phyloP scores from a whole-genome alignment of 2,113 vertebrate species.

The Elgaria multicarinata region DNA sequence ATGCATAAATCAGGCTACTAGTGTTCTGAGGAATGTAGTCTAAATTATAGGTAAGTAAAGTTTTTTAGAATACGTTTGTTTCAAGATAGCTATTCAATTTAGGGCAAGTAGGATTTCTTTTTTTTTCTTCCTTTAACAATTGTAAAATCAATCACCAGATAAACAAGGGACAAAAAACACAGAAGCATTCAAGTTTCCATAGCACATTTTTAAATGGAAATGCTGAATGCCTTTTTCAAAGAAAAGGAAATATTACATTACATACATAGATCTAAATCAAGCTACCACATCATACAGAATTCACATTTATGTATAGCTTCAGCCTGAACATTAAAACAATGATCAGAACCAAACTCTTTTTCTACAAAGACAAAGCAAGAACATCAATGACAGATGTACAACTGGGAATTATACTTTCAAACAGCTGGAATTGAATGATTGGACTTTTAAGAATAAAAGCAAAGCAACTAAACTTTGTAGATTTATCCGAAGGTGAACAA shows the following conservation, averaged over 20 bases:
- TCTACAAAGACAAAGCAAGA: conserved; percentile 55
- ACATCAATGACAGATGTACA: conserved; percentile 67
- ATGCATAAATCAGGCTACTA: neutral
- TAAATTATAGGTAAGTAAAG: neutral
- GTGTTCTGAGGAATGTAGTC: conserved; percentile 14
- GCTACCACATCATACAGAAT: conserved; percentile 13
- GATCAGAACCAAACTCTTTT: conserved; percentile 55
- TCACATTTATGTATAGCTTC: conserved; percentile 39
- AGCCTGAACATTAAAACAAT: conserved; percentile 58
- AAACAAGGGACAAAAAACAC: conserved; percentile 14
- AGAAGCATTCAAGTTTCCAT: neutral
- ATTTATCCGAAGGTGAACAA: conserved; percentile 35
- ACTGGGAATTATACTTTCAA: conserved; percentile 71
- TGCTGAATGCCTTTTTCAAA: conserved; percentile 1
- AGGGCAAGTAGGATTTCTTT: neutral
- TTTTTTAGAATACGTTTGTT: neutral
- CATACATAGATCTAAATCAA: neutral
- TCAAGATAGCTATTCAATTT: conserved; percentile 36
- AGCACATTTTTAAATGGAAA: conserved; percentile 5
- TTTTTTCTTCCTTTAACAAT: conserved; percentile 11
- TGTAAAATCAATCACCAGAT: conserved; percentile 31
- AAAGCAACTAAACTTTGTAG: conserved; percentile 32
- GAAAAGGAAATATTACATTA: neutral
- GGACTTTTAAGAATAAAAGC: conserved; percentile 42
- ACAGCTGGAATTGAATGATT: conserved; percentile 66